Evolutionary conservation across 2,888 invertebrate species (phyloP).

Genomic region (Argyresthia goedartella): DNA sequence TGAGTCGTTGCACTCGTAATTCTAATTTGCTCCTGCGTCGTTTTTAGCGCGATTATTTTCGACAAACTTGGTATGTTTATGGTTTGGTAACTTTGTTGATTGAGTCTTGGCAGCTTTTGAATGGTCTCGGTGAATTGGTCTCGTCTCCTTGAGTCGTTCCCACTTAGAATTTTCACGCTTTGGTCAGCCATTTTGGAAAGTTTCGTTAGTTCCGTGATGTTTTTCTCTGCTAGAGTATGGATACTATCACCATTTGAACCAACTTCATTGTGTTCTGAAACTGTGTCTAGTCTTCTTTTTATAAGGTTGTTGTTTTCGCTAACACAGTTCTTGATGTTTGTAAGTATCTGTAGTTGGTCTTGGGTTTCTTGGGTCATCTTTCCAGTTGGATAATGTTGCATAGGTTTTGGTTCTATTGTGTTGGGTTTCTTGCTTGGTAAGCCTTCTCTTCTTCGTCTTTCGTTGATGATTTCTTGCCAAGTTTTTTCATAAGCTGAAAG

Average conservation of each 20-base stretch:
- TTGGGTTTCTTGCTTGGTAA: slow-evolving; percentile 29
- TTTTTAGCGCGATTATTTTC: slow-evolving; percentile 49
- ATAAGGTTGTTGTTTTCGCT: slow-evolving; percentile 59
- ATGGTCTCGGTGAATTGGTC: slow-evolving; percentile 50
- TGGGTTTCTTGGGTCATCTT: slow-evolving; percentile 32
- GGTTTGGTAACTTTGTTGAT: slow-evolving; percentile 23
- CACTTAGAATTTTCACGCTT: slow-evolving; percentile 52
- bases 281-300: slow-evolving; percentile 43
- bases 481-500: slow-evolving; percentile 72
- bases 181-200: slow-evolving; percentile 60
- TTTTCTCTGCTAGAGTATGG: slow-evolving; percentile 50
- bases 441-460: slow-evolving; percentile 70
- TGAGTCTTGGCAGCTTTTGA: slow-evolving; percentile 30
- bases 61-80: slow-evolving; percentile 55
- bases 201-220: slow-evolving; percentile 53
- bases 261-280: slow-evolving; percentile 11
- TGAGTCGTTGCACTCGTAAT: slow-evolving; percentile 24
- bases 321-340: slow-evolving; percentile 54
- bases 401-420: slow-evolving; percentile 14
- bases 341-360: slow-evolving; percentile 47
- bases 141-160: slow-evolving; percentile 40
- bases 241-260: slow-evolving; percentile 28
- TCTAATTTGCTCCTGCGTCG: slow-evolving; percentile 25
- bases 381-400: slow-evolving; percentile 6
- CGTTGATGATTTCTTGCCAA: slow-evolving; percentile 75